Percentiles rank a stretch among this genome's conserved stretches.
phyloP scores from a whole-genome alignment of 2,113 vertebrate species.

The Peromyscus leucopus region DNA sequence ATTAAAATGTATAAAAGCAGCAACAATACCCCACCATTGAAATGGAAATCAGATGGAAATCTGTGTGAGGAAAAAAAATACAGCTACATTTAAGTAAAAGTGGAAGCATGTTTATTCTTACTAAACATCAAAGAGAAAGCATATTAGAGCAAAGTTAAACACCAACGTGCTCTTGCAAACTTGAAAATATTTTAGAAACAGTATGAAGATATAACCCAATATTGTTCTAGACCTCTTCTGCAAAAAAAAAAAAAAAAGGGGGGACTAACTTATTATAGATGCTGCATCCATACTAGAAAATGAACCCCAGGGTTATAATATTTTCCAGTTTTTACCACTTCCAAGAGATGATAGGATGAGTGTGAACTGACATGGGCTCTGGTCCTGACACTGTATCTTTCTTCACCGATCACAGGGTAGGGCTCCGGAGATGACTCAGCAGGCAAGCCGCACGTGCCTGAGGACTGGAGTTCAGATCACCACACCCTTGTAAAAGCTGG shows the following conservation, averaged over 20 bases:
- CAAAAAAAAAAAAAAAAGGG: too few relatives aligned
- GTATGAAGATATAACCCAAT: not conserved
- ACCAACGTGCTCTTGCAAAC: not conserved
- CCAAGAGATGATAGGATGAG: not conserved
- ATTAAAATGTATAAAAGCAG: slow-evolving; percentile 3
- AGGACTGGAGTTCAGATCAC: not conserved
- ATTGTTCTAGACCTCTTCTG: not conserved
- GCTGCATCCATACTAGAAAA: not conserved
- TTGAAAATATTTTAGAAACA: not conserved
- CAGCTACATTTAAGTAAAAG: slow-evolving; percentile 16
- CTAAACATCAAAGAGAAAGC: not conserved
- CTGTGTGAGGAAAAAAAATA: not conserved
- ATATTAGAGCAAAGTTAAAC: not conserved
- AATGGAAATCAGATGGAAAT: not conserved
- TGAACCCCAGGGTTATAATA: not conserved
- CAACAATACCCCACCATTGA: not conserved
- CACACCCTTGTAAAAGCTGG: not conserved
- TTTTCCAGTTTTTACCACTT: not conserved
- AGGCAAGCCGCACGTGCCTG: not conserved
- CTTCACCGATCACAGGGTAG: not conserved
- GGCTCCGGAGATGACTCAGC: too few relatives aligned
- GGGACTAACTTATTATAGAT: not conserved
- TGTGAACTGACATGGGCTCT: not conserved
- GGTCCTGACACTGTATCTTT: not conserved
- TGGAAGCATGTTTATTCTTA: not conserved